Percentiles rank a stretch among this genome's conserved stretches.
These are phyloP conservation scores for Eristalinus aeneus DNA, from an alignment of 2,888 invertebrate species.

Conservation along the genomic window DNA sequence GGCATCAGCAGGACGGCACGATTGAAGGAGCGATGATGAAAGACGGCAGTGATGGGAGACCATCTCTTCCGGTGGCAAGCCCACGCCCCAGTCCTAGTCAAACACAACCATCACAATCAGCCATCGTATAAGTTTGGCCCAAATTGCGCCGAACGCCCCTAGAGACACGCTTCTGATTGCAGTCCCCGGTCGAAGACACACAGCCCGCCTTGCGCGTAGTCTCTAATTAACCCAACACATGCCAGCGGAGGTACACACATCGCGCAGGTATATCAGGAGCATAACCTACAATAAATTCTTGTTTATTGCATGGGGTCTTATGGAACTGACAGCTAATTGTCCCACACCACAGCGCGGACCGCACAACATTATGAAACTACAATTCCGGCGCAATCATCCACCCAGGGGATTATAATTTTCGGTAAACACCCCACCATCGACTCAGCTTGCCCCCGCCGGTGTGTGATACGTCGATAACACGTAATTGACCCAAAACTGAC, in stretches of 20 bases:
- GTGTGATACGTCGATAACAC: slow-evolving; percentile 43
- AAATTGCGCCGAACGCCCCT: background rate
- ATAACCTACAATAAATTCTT: background rate
- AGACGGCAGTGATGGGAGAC: no score
- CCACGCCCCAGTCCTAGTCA: no score
- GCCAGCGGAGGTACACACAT: background rate
- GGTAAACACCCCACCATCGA: background rate
- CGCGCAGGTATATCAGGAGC: background rate
- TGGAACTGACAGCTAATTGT: slow-evolving; percentile 33
- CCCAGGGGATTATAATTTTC: slow-evolving; percentile 26
- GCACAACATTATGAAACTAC: background rate
- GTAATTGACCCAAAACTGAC: slow-evolving; percentile 40
- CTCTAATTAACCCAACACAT: slow-evolving; percentile 1
- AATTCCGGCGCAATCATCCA: slow-evolving; percentile 35
- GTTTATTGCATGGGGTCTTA: slow-evolving; percentile 13
- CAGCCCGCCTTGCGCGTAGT: background rate
- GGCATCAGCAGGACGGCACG: no score
- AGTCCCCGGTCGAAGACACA: background rate
- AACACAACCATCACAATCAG: background rate
- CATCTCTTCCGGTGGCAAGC: no score
- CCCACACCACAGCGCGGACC: background rate
- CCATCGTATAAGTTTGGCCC: background rate
- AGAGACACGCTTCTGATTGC: background rate
- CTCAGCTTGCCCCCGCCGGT: background rate
- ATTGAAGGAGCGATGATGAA: background rate